Evolutionary conservation across 2,888 invertebrate species (phyloP), one percentile per base, ranked within the genome.

Genomic region (Pollenia griseotomentosa): DNA sequence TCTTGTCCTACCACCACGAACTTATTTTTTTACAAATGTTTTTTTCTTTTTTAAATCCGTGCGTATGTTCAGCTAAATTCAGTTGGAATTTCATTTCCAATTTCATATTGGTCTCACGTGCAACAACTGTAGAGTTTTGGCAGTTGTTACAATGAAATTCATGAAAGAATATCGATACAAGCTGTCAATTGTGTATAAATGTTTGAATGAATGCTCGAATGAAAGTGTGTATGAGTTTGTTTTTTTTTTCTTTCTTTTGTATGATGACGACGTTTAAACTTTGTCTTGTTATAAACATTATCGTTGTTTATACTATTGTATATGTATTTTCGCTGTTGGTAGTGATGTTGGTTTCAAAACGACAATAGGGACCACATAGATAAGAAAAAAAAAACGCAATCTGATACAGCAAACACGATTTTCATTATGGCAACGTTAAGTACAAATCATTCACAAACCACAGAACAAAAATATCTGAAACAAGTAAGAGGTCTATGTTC

Each of bases 81-180:
- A 65, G 78, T 73, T 71, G 42, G 53, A 80, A 77, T 74, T 86
- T 77, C 65, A 70, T 61, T 80, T 75, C 83, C 80, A 83, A 86
- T 86, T 86, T 83, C 75, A 86, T 83, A 86, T 83, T 86, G 83
- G 59, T 48, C 83, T 86, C 86, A 86, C 86, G 86, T 86, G 86
- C 86, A 83, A 86, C 80, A 86, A 86, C 86, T 86, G 83, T 83
- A 86, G 83, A 86, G 83, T 86, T 83, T 83, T 86, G 86, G 83
- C 86, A 86, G 83, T 86, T 80, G 80, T 86, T 86, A 80, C 83
- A 86, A 86, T 77, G 80, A 83, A 86, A 83, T 23, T 23, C 2
- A 23, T 23, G 23, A 3, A 23, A 23, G 66, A 83, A 83, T 86
- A 86, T 83, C 86, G 80, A 83, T 86, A 86, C 86, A 83, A 86